A percentile compares a stretch with the other conserved stretches of the same genome.
phyloP scores from a whole-genome alignment of 2,113 vertebrate species.

The Urocynchramus pylzowi region DNA sequence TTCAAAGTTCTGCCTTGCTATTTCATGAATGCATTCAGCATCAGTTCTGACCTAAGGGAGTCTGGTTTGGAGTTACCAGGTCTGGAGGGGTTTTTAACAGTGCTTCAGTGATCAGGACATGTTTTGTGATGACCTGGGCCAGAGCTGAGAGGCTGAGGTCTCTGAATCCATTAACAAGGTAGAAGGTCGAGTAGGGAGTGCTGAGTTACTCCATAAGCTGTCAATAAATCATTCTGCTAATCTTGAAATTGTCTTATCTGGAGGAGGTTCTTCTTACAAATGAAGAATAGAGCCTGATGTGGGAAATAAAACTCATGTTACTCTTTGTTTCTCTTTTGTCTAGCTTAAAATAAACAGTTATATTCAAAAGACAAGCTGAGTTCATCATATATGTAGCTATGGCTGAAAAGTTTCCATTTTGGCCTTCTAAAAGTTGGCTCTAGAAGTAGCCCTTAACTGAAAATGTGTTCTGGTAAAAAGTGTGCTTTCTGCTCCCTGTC shows the following conservation, averaged over 20 bases:
- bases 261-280: background rate
- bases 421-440: background rate
- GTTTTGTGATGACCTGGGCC: background rate
- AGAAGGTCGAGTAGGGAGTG: background rate
- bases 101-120: background rate
- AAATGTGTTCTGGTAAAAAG: background rate
- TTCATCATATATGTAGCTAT: background rate
- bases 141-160: background rate
- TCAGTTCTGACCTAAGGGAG: background rate
- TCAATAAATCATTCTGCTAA: background rate
- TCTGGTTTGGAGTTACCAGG: background rate
- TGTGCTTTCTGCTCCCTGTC: background rate
- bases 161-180: background rate
- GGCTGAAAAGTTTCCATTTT: background rate
- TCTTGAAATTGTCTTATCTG: background rate
- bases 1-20: background rate
- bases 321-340: background rate
- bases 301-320: background rate
- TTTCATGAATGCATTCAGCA: background rate
- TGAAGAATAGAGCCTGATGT: background rate
- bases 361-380: background rate
- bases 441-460: background rate
- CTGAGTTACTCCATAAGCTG: accelerated
- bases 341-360: background rate
- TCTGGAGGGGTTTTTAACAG: background rate